Evolutionary conservation across 2,888 invertebrate genomes (phyloP), one percentile per base, ranked within the genome.

Genomic region (Yponomeuta malinellus): DNA sequence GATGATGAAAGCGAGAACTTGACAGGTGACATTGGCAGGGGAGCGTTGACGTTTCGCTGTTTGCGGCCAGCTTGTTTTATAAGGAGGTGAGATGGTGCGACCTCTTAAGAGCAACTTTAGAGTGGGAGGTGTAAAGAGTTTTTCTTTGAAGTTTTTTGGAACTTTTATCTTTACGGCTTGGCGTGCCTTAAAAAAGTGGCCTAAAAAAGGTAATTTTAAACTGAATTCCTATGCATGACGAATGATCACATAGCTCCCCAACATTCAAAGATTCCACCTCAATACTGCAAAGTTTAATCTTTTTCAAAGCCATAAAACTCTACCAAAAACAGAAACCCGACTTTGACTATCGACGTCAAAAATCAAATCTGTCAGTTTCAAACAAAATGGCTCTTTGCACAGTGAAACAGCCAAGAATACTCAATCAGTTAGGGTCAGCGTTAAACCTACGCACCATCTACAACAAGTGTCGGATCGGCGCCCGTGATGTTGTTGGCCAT

Each of bases 401-500:
- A 59, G 12, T 59, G 3, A 59, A 59, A 15, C 12, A 12, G 15
- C 52, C 52, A 15, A 59, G 15, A 59, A 12, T 59, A 59, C 15
- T 59, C 15, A 2, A 12, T 12, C 52, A 15, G 15, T 15, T 59
- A 59, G 5, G 8, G 52, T 2, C 52, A 15, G 12, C 15, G 12
- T 59, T 12, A 15, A 59, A 59, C 52, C 12, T 15, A 15, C 79
- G 83, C 48, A 76, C 78, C 2, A 72, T 83, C 1, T 81, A 89
- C 73, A 83, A 84, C 6, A 78, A 81, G 65, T 83, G 83, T 72
- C 80, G 89, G 59, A 93, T 93, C 72, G 95, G 95, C 1, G 93
- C 91, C 75, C 86, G 96, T 63, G 95, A 96, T 77, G 92, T 94
- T 73, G 95, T 96, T 1, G 95, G 95, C 0, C 91, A 83, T 75